Percentiles rank a stretch among this genome's conserved stretches.
Conservation (phyloP, 2,888 invertebrate species). For the Plebejus argus region DNA sequence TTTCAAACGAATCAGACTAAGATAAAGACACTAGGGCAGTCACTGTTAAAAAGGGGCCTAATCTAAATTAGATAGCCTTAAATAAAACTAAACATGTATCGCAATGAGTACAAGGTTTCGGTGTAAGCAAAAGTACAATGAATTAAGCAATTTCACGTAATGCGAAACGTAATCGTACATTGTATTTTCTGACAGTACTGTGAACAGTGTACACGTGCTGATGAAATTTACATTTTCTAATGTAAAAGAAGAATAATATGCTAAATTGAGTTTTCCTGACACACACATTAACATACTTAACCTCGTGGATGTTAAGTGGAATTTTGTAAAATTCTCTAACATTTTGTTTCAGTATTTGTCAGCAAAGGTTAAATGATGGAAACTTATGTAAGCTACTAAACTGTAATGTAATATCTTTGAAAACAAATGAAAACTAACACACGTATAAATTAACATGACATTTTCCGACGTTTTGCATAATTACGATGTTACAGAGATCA, state of each 20-base stretch:
- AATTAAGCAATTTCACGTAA: neutral
- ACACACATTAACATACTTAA: neutral
- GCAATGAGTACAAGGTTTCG: neutral
- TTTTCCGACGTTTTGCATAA: neutral
- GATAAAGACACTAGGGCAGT: too few relatives aligned
- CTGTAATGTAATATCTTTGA: neutral
- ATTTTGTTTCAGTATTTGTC: neutral
- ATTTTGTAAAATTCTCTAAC: slow-evolving; percentile 5
- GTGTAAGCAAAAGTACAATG: neutral
- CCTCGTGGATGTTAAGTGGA: neutral
- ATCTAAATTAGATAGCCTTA: too few relatives aligned
- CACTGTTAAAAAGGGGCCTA: too few relatives aligned
- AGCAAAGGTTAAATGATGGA: neutral
- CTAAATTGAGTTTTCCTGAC: neutral
- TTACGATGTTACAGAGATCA: neutral
- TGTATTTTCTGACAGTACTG: neutral
- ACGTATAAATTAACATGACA: neutral
- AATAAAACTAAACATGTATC: too few relatives aligned
- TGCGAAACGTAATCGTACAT: neutral
- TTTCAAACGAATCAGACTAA: too few relatives aligned
- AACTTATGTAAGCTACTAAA: neutral
- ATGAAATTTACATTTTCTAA: slow-evolving; percentile 5
- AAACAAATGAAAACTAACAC: neutral
- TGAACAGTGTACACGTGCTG: neutral
- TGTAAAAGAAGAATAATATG: slow-evolving; percentile 17